phyloP scores from a whole-genome alignment of 2,888 invertebrate genomes.

The Perizoma affinitatum region DNA sequence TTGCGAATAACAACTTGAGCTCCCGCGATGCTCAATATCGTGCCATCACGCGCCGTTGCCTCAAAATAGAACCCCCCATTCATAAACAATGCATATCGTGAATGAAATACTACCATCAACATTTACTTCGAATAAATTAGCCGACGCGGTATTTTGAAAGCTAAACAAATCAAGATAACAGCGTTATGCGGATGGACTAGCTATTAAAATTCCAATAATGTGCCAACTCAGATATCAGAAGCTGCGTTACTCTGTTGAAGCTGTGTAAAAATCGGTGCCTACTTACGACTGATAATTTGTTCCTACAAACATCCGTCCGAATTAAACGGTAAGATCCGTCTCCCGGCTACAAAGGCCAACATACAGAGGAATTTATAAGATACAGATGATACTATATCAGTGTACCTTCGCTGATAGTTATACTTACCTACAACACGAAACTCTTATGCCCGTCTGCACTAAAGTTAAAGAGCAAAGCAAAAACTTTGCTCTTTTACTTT shows the following conservation, averaged over 20 bases:
- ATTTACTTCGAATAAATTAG: conserved; percentile 63
- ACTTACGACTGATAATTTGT: conserved; percentile 2
- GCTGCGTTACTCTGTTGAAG: conserved; percentile 10
- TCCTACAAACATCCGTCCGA: too few relatives aligned
- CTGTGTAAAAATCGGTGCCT: conserved; percentile 22
- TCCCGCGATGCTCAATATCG: conserved; percentile 57
- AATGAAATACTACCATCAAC: conserved; percentile 63
- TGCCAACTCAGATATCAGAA: conserved; percentile 68
- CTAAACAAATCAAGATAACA: conserved; percentile 71
- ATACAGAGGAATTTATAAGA: too few relatives aligned
- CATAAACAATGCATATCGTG: conserved; percentile 71
- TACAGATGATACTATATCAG: too few relatives aligned
- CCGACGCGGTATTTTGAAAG: conserved; percentile 64
- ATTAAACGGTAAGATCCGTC: too few relatives aligned
- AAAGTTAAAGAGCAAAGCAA: too few relatives aligned
- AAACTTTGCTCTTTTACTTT: too few relatives aligned
- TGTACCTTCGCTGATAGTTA: too few relatives aligned
- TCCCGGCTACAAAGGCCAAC: too few relatives aligned
- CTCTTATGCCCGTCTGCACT: too few relatives aligned
- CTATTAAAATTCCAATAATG: conserved; percentile 76
- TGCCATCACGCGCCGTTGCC: conserved; percentile 67
- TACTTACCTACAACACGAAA: too few relatives aligned
- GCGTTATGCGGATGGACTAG: conserved; percentile 71
- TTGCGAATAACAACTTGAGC: conserved; percentile 58
- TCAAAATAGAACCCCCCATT: conserved; percentile 72